A percentile compares a stretch with the other conserved stretches of the same genome.
These are phyloP conservation scores for Neotoxoptera formosana DNA, from an alignment of 1,140 invertebrate species.

Conservation along the genomic window DNA sequence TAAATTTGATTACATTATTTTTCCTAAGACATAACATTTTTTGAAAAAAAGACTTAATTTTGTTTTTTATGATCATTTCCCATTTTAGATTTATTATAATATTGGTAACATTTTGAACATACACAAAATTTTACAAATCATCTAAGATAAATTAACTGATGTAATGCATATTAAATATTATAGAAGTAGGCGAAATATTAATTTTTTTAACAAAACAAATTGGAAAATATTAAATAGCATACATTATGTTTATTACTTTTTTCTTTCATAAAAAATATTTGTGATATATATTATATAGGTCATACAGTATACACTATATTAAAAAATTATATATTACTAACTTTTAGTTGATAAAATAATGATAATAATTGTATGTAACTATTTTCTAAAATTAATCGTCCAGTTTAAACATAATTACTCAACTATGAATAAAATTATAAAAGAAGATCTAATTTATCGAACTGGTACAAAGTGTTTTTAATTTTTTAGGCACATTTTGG, in stretches of 20 bases:
- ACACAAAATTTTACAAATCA: background rate
- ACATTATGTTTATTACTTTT: background rate
- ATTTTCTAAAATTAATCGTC: background rate
- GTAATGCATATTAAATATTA: background rate
- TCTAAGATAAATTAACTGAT: background rate
- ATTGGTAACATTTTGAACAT: background rate
- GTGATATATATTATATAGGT: background rate
- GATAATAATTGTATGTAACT: background rate
- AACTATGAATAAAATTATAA: background rate
- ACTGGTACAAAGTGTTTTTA: background rate
- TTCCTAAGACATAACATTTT: background rate
- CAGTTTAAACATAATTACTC: background rate
- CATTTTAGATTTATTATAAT: background rate
- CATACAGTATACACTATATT: background rate
- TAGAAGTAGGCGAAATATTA: background rate
- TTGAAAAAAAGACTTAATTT: background rate
- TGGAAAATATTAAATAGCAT: background rate
- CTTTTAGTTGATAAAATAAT: background rate
- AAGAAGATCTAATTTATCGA: background rate
- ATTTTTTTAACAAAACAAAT: background rate
- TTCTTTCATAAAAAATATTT: background rate
- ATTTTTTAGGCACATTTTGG: background rate
- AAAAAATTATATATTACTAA: background rate
- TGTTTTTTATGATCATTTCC: background rate
- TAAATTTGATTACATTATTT: slow-evolving; percentile 19